phyloP scores from a whole-genome alignment of 2,113 vertebrate species.

The Narcine bancroftii region DNA sequence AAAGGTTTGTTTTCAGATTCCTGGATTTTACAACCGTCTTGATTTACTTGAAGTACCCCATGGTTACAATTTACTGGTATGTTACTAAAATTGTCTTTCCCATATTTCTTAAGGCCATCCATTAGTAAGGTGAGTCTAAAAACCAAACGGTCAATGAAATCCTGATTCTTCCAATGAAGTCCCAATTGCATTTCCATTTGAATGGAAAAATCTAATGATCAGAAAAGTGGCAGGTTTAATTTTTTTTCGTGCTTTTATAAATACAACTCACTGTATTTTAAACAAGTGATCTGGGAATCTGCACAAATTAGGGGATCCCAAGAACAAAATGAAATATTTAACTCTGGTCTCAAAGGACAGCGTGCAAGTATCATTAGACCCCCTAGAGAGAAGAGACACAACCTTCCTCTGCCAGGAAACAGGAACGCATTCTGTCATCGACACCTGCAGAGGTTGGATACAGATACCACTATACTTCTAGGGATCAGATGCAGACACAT shows the following conservation, averaged over 20 bases:
- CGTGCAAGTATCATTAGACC: conserved; percentile 7
- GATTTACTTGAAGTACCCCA: conserved; percentile 23
- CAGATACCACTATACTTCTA: conserved; percentile 17
- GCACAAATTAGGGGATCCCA: neutral
- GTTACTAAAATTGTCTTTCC: conserved; percentile 33
- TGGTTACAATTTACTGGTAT: conserved; percentile 33
- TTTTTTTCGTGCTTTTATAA: neutral
- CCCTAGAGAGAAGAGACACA: neutral
- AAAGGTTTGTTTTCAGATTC: conserved; percentile 31
- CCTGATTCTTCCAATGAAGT: conserved; percentile 6
- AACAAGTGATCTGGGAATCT: neutral
- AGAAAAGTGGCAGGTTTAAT: neutral
- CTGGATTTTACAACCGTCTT: conserved; percentile 31
- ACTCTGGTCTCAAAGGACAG: neutral
- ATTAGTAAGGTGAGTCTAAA: conserved; percentile 30
- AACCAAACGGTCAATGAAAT: neutral
- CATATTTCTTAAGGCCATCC: conserved; percentile 9
- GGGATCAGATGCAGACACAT: conserved; percentile 33
- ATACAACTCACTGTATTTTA: neutral
- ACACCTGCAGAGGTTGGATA: conserved; percentile 22
- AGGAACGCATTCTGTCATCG: neutral
- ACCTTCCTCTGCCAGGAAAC: conserved; percentile 23
- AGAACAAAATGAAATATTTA: neutral
- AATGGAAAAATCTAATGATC: neutral
- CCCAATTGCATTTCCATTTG: neutral